Evolutionary conservation across 2,113 vertebrate species (phyloP).

Genomic region (Caranx ignobilis): DNA sequence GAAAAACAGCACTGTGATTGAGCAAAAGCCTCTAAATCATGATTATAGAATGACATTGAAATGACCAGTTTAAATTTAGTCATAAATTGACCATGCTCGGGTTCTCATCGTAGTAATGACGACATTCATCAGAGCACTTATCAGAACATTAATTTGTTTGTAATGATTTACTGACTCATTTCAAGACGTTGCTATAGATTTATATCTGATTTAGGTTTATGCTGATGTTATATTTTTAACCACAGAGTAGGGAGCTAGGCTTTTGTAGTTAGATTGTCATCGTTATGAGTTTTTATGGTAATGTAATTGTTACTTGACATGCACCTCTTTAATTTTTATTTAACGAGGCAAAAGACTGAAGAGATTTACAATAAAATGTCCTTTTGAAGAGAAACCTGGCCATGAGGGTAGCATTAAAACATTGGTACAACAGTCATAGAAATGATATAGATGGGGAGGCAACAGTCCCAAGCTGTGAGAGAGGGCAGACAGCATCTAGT

Average conservation of each 20-base stretch:
- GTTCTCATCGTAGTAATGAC: constrained; percentile 28
- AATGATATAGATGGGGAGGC: neutral
- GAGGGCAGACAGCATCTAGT: neutral
- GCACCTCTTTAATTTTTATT: neutral
- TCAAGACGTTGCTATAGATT: constrained; percentile 36
- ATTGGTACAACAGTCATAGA: neutral
- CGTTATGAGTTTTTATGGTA: neutral
- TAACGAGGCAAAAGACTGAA: neutral
- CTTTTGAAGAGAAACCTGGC: neutral
- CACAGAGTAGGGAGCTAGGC: constrained; percentile 8
- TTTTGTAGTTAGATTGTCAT: neutral
- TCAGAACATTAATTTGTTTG: constrained; percentile 39
- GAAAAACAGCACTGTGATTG: neutral
- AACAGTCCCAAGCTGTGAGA: neutral
- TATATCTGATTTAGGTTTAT: constrained; percentile 27
- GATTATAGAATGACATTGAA: constrained; percentile 28
- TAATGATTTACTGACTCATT: constrained; percentile 37
- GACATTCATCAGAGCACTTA: constrained; percentile 53
- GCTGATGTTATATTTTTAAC: constrained; percentile 32
- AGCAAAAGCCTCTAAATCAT: constrained; percentile 24
- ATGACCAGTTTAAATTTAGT: constrained; percentile 34
- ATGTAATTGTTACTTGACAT: neutral
- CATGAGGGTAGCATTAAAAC: neutral
- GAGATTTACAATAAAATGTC: neutral
- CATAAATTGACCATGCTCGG: constrained; percentile 47